Evolutionary conservation across 2,888 invertebrate genomes (phyloP), one percentile per base, ranked within the genome.

Genomic region (Villa cingulata): DNA sequence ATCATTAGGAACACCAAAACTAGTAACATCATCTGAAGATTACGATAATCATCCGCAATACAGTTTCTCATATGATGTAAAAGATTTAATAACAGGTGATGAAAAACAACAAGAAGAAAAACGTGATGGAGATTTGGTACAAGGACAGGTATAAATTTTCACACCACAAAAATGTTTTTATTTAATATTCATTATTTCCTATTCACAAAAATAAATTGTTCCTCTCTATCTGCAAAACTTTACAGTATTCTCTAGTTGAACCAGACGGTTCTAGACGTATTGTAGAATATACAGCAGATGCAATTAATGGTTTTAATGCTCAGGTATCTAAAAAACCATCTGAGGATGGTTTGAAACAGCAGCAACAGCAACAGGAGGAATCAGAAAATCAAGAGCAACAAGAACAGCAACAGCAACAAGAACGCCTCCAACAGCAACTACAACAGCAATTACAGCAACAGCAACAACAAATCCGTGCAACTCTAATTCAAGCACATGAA

Each of bases 391-490:
- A 58, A 39, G n/a, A 37, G 6, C 41, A 43, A 36, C 34, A 34
- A 16, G 39, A 47, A 41, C 48, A 43, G 14, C 37, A 23, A 12
- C 40, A 37, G 37, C 17, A 37, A 14, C 37, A 37, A 7, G 62
- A 59, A 10, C 37, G 49, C 52, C 48, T 27, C 65, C 63, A 45
- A 70, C 70, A 71, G 70, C 72, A 69, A 64, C 61, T 66, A 65
- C 63, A 63, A 62, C 59, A 56, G 70, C 48, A 44, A 6, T 45
- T 29, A 23, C 45, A 27, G 37, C 14, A 37, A 38, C 12, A 59
- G 54, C 70, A 59, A 56, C 57, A 54, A 51, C 43, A 68, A 40
- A 59, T 50, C 57, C 72, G 61, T 50, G 68, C 64, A 62, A 73
- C 64, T 29, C 47, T 55, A 16, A 54, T 56, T 14, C 61, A 61